Evolutionary conservation across 2,888 invertebrate genomes (phyloP), one percentile per base, ranked within the genome.

Genomic region (Octonoba sinensis): DNA sequence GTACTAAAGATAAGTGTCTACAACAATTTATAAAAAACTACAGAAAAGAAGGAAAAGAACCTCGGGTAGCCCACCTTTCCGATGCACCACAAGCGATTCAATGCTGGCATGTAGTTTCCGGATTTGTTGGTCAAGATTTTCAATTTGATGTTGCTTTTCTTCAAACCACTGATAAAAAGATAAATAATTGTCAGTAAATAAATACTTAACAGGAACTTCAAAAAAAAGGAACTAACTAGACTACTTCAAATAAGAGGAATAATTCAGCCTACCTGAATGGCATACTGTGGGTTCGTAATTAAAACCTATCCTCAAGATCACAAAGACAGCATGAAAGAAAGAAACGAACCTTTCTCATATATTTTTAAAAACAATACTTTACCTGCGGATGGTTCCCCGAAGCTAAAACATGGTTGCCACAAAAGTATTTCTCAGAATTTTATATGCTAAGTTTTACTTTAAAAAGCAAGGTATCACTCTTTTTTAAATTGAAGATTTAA

Each of bases 61-160:
- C 13, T 15, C 47, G 49, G 49, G 18, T 36, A 65, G n/a, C 83
- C 70, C 70, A 89, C 89, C 89, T 88, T 94, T 93, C 73, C 99
- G 91, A 88, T 96, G 94, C 59, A 92, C 91, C 16, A 96, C 96
- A 85, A 99, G 91, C 1, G 94, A 91, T 88, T 97, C 98, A 82
- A 97, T 93, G 85, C 95, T 95, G 46, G 92, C 91, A 88, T 95
- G 95, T 69, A 98, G 90, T 85, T 96, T 95, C 60, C 95, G 92
- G 76, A 99, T 90, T 87, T 97, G 96, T 20, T 92, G 91, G 88
- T 99, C 98, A 27, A 99, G 90, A 51, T 93, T 93, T 87, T 99
- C 98, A 57, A 99, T 92, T 88, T 97, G 96, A 8, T 93, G 91
- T 36, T 94, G 93, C 87, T 96, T 96, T 88, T 99, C 98, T 88